These are phyloP conservation scores for Molanna angustata DNA, from an alignment of 2,888 invertebrate genomes.

Conservation along the genomic window DNA sequence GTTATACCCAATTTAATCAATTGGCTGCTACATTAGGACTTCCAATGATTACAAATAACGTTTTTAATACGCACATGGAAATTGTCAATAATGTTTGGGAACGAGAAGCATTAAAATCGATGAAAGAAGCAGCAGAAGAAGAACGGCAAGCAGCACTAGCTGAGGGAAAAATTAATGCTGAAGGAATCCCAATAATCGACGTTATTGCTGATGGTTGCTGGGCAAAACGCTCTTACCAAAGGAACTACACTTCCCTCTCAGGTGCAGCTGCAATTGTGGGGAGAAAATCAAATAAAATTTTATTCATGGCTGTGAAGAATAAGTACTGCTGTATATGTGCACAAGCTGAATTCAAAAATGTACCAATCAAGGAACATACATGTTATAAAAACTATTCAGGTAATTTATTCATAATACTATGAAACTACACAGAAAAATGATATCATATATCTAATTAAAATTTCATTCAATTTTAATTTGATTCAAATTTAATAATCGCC, in stretches of 20 bases:
- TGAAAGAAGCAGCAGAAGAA: constrained; percentile 4
- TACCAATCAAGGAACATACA: background rate
- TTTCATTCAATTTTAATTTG: background rate
- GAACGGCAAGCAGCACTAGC: background rate
- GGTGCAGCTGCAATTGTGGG: constrained; percentile 11
- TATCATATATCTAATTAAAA: background rate
- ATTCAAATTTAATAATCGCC: background rate
- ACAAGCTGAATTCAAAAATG: background rate
- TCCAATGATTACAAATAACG: background rate
- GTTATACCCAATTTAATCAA: background rate
- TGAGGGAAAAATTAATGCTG: constrained; percentile 1
- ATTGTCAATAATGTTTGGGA: constrained; percentile 1
- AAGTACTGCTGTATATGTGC: constrained; percentile 6
- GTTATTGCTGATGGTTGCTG: constrained; percentile 9
- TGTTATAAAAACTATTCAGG: constrained; percentile 11
- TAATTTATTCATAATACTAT: background rate
- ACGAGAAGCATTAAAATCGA: background rate
- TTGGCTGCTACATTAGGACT: background rate
- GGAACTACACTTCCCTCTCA: background rate
- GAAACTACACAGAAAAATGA: background rate
- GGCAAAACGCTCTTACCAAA: constrained; percentile 10
- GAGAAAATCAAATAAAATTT: background rate
- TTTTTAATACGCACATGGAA: background rate
- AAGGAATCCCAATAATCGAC: constrained; percentile 9
- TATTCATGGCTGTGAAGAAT: constrained; percentile 8